Conservation (phyloP, 2,888 invertebrate species). For the Acleris sparsana region DNA sequence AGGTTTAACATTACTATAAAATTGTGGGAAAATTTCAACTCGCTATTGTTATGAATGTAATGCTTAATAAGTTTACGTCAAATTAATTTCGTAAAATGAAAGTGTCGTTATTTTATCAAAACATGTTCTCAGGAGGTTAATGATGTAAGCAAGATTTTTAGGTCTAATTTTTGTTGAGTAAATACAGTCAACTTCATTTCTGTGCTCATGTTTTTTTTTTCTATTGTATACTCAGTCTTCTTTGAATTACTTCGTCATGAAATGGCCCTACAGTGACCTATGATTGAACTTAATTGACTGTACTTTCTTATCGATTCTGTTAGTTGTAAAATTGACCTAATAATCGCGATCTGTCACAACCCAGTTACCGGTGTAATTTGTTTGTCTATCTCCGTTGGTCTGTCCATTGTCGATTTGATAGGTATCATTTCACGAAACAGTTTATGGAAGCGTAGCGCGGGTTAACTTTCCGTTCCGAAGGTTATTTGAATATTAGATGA, state of each 20-base stretch:
- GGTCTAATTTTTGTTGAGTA: conserved; percentile 16
- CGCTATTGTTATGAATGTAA: conserved; percentile 33
- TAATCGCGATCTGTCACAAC: conserved; percentile 76
- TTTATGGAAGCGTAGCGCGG: not conserved
- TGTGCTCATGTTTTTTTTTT: too few relatives aligned
- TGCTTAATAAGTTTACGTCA: conserved; percentile 20
- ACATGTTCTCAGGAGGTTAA: conserved; percentile 33
- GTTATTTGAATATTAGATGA: not conserved
- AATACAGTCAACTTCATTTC: not conserved
- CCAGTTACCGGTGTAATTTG: conserved; percentile 66
- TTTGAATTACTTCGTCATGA: too few relatives aligned
- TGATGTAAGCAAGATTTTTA: conserved; percentile 35
- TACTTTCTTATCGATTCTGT: conserved; percentile 40
- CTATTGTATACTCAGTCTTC: too few relatives aligned
- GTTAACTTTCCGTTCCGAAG: conserved; percentile 2
- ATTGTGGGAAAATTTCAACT: conserved; percentile 51
- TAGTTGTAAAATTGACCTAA: conserved; percentile 67
- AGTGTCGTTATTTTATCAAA: conserved; percentile 22
- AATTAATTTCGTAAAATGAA: conserved; percentile 37
- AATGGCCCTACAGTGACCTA: too few relatives aligned
- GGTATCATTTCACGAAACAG: conserved; percentile 20
- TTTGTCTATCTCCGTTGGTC: conserved; percentile 41
- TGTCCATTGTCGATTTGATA: conserved; percentile 30
- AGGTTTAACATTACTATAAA: conserved; percentile 41
- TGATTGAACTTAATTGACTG: too few relatives aligned